Percentiles rank a stretch among this genome's conserved stretches.
These are phyloP conservation scores for Eupithecia centaureata DNA, from an alignment of 2,888 invertebrate species.

Conservation along the genomic window DNA sequence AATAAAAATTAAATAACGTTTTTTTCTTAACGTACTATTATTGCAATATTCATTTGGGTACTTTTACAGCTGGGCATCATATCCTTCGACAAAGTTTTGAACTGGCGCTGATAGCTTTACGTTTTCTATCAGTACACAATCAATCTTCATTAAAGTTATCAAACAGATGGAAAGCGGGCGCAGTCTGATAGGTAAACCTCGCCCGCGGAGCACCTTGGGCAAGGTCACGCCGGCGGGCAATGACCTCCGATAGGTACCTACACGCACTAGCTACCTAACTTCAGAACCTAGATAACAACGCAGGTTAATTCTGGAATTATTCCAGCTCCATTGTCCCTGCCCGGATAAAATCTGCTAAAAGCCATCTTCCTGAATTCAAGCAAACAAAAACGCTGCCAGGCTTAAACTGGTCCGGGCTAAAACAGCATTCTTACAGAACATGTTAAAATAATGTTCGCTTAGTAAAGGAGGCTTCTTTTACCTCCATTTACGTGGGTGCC, in stretches of 20 bases:
- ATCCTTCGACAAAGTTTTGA: neutral
- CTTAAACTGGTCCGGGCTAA: neutral
- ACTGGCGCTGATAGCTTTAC: neutral
- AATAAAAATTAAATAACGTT: no score
- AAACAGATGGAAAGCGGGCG: conserved; percentile 28
- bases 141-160: conserved; percentile 31
- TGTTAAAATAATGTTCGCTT: neutral
- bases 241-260: conserved; percentile 18
- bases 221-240: conserved; percentile 39
- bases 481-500: neutral
- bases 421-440: neutral
- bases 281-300: neutral
- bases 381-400: neutral
- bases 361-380: neutral
- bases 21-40: no score
- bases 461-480: neutral
- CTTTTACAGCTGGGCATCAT: neutral
- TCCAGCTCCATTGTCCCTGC: neutral
- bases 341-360: neutral
- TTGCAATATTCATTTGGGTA: no score
- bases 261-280: neutral
- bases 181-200: conserved; percentile 31
- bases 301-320: neutral
- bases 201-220: conserved; percentile 37
- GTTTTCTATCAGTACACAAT: conserved; percentile 5